phyloP scores from a whole-genome alignment of 1,140 invertebrate genomes.

The Solen grandis region DNA sequence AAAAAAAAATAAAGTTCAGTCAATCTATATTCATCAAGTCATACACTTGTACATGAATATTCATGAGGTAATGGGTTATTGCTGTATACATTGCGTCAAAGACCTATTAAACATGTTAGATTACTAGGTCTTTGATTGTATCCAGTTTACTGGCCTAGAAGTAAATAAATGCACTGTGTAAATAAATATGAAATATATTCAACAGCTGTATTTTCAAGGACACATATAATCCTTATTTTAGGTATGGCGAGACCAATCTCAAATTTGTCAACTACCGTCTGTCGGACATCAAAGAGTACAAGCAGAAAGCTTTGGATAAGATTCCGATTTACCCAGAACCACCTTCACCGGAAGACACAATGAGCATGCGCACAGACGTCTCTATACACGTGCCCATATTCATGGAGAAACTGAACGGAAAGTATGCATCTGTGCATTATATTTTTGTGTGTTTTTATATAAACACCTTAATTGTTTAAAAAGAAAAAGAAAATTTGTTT shows the following conservation, averaged over 20 bases:
- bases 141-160: too few relatives aligned
- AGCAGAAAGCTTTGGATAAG: slow-evolving; percentile 3
- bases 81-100: too few relatives aligned
- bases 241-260: slow-evolving; percentile 59
- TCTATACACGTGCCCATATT: slow-evolving; percentile 39
- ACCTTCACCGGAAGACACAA: not conserved
- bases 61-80: too few relatives aligned
- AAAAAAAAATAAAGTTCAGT: too few relatives aligned
- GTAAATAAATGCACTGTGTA: too few relatives aligned
- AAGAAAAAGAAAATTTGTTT: not conserved
- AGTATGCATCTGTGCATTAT: slow-evolving; percentile 7
- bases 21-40: too few relatives aligned
- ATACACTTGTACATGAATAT: too few relatives aligned
- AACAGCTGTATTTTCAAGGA: too few relatives aligned
- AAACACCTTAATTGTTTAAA: not conserved
- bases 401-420: slow-evolving; percentile 40
- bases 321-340: slow-evolving; percentile 19
- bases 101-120: too few relatives aligned
- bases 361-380: slow-evolving; percentile 7
- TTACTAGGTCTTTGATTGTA: too few relatives aligned
- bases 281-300: slow-evolving; percentile 43
- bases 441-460: not conserved
- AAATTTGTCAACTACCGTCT: slow-evolving; percentile 55
- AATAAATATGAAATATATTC: too few relatives aligned
- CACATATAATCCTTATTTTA: not conserved